Evolutionary conservation across 2,113 vertebrate species (phyloP), one percentile per base, ranked within the genome.

Genomic region (Hemiscyllium ocellatum): DNA sequence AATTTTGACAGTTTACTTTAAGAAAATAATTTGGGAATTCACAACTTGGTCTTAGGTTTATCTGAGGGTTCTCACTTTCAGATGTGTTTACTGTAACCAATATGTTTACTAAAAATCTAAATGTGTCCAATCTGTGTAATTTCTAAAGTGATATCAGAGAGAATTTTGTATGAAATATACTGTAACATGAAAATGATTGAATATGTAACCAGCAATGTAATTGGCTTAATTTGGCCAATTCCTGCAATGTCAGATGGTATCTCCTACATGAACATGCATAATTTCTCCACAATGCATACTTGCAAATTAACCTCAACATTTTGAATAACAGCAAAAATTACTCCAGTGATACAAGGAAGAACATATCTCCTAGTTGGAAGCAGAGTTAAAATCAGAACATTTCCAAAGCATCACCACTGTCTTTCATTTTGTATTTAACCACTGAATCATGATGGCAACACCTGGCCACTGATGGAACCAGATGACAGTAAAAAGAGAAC

Each of bases 151-250:
- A 8, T 33, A 10, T 69, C 91, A 70, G 37, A 47, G 2, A 66
- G 56, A 26, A 76, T 95, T 72, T 72, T 95, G 47, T 26, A 69
- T 72, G 68, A 52, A 72, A 52, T 47, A 22, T 95, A 26, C 42
- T 72, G n/a, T 70, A 69, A 47, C 47, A 95, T 95, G 47, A 95
- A 47, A 72, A 95, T 95, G 13, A 95, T 76, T 76, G 47, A 72
- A 76, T 95, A 76, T 95, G 47, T 76, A 33, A 52, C 68, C 52
- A 72, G 22, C 68, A 72, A 22, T 47, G 69, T 70, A 94, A 2
- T 37, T 94, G 42, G 90, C 65, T 68, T 33, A 95, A 33, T 72
- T 22, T 13, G 17, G 70, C 69, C 3, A 50, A 50, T 1, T 95
- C 94, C 68, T 95, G 22, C 42, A 33, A 1, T 5, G 33, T 56